Percentiles rank a stretch among this genome's conserved stretches.
Conservation (phyloP, 2,888 invertebrate genomes). For the Mythimna vitellina region DNA sequence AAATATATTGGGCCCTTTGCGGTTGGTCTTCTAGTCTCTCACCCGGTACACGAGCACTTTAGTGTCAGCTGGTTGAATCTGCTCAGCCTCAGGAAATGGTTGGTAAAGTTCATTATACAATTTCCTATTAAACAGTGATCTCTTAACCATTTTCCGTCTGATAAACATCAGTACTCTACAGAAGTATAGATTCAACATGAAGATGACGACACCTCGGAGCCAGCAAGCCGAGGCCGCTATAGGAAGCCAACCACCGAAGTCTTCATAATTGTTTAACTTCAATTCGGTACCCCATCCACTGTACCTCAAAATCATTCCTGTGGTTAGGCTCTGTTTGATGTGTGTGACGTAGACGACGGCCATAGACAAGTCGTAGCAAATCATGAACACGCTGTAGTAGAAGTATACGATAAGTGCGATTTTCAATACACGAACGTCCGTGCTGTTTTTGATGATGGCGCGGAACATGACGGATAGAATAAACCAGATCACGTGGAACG, state of each 20-base stretch:
- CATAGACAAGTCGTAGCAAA: conserved; percentile 81
- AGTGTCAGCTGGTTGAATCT: conserved; percentile 41
- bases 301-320: conserved; percentile 80
- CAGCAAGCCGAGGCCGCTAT: conserved; percentile 76
- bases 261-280: conserved; percentile 69
- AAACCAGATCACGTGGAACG: conserved; percentile 77
- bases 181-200: conserved; percentile 76
- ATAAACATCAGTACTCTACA: conserved; percentile 69
- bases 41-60: conserved; percentile 71
- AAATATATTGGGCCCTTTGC: conserved; percentile 15
- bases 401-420: conserved; percentile 68
- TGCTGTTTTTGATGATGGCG: conserved; percentile 57
- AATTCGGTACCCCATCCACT: conserved; percentile 82
- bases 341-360: conserved; percentile 81
- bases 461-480: conserved; percentile 67
- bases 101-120: conserved; percentile 62
- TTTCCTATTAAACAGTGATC: conserved; percentile 71
- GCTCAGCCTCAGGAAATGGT: conserved; percentile 75
- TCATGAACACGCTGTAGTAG: conserved; percentile 67
- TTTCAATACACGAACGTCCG: conserved; percentile 63
- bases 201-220: conserved; percentile 77
- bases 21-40: conserved; percentile 73
- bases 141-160: conserved; percentile 67
- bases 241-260: conserved; percentile 84
- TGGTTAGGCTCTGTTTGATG: conserved; percentile 82